Base-by-base conservation (phyloP, 2,888 invertebrate species). In the Tolmerus cingulatus region DNA sequence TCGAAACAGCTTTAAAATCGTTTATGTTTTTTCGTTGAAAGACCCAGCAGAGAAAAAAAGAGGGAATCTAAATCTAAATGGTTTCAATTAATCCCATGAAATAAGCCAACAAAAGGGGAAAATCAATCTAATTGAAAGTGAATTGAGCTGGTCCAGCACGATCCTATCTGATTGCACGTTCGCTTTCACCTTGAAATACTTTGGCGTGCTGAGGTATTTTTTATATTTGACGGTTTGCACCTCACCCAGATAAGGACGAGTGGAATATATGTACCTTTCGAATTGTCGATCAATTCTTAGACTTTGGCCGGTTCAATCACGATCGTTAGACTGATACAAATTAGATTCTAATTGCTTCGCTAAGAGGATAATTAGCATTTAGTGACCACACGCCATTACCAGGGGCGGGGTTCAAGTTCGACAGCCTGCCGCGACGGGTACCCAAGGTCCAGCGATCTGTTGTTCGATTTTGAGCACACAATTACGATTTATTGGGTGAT, bases 101-200 rank as follows among this genome's bases (percentile, higher is more conserved):
- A 37, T 37, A 37, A 76, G 2, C 76, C 37, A 79, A 79, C 79
- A 79, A 79, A 79, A 55, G 51, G 51, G 79, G 79, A 79, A 79
- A 79, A 79, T 79, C 79, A 55, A 79, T 79, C 79, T 79, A 79
- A 79, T 79, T 79, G 79, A 46, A 79, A 79, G 51, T 51, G 79
- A 79, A 79, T 79, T 79, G 51, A 79, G 16, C 12, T 23, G 19
- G 79, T 51, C 14, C 79, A 16, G 27, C 30, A 14, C 51, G 79
- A 79, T 79, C 79, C 51, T 23, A 66, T 66, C 27, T 27, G 27
- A 66, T 66, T 14, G 19, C 66, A 9, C 9, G 66, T 66, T 43
- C n/a, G 79, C 79, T 79, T 79, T 79, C 79, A 51, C 79, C 79
- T 79, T 79, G 79, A 55, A 79, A 79, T 79, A 79, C 79, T 51